Percentiles rank a stretch among this genome's conserved stretches.
phyloP scores from a whole-genome alignment of 2,797 vertebrate species.

The Chaunax sp. region DNA sequence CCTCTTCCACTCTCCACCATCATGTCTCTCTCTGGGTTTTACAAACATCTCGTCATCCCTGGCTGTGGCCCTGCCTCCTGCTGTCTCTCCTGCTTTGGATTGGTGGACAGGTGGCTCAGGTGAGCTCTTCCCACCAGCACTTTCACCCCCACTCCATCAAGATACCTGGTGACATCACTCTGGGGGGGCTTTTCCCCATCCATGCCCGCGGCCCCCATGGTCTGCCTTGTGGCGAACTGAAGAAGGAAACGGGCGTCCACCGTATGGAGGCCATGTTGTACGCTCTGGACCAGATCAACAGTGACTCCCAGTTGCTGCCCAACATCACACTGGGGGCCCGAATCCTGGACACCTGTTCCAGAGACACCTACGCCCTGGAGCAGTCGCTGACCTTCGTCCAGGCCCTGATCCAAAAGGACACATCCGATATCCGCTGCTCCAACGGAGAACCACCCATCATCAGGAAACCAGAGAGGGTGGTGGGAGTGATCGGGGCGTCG shows the following conservation, averaged over 20 bases:
- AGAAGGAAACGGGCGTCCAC: constrained; percentile 93
- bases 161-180: constrained; percentile 88
- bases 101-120: constrained; percentile 35
- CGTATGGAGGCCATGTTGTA: constrained; percentile 94
- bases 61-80: constrained; percentile 42
- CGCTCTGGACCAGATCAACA: constrained; percentile 90
- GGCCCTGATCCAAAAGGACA: constrained; percentile 88
- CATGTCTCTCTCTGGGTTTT: background rate
- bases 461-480: constrained; percentile 87
- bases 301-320: constrained; percentile 86
- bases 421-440: constrained; percentile 85
- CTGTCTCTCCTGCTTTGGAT: constrained; percentile 53
- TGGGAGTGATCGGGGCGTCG: constrained; percentile 90
- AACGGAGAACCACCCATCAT: constrained; percentile 84
- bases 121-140: constrained; percentile 75
- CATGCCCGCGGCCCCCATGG: constrained; percentile 88
- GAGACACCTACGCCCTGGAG: constrained; percentile 95
- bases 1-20: background rate
- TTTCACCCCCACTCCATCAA: constrained; percentile 87
- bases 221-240: constrained; percentile 86
- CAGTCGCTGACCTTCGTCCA: constrained; percentile 92
- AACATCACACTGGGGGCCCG: constrained; percentile 89
- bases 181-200: constrained; percentile 91
- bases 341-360: constrained; percentile 96
- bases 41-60: background rate